A percentile compares a stretch with the other conserved stretches of the same genome.
phyloP scores from a whole-genome alignment of 2,888 invertebrate species.

The Uloborus plumipes region DNA sequence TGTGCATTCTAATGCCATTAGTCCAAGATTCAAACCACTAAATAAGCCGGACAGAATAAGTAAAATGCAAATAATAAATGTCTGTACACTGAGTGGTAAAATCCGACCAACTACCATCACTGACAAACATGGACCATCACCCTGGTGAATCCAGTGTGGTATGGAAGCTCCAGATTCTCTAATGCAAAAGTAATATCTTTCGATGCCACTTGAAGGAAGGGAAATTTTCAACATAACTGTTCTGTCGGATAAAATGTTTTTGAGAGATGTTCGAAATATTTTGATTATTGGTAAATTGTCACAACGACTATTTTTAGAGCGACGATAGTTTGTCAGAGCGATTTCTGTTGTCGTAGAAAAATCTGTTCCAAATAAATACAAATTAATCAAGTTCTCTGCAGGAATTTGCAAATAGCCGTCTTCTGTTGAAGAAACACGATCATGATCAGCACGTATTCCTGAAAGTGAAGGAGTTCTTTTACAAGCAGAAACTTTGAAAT shows the following conservation, averaged over 20 bases:
- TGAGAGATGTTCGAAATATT: slow-evolving; percentile 6
- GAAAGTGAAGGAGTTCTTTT: slow-evolving; percentile 16
- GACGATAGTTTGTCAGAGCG: slow-evolving; percentile 27
- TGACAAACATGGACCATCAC: slow-evolving; percentile 69
- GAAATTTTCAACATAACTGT: slow-evolving; percentile 25
- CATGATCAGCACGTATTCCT: slow-evolving; percentile 37
- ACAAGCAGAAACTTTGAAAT: slow-evolving; percentile 17
- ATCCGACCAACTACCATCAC: slow-evolving; percentile 78
- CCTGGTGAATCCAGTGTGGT: slow-evolving; percentile 66
- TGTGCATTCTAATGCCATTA: slow-evolving; percentile 97
- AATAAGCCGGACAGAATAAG: slow-evolving; percentile 92
- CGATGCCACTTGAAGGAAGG: slow-evolving; percentile 14
- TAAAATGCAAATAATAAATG: slow-evolving; percentile 73
- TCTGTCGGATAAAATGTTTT: slow-evolving; percentile 27
- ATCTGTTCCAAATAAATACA: slow-evolving; percentile 46
- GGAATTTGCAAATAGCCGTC: slow-evolving; percentile 37
- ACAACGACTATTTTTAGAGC: slow-evolving; percentile 31
- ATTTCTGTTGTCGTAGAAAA: slow-evolving; percentile 33
- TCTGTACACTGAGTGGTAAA: slow-evolving; percentile 81
- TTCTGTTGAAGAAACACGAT: slow-evolving; percentile 7
- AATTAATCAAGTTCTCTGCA: slow-evolving; percentile 13
- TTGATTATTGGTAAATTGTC: slow-evolving; percentile 47
- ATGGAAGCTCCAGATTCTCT: slow-evolving; percentile 11
- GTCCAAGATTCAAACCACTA: slow-evolving; percentile 93
- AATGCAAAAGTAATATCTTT: slow-evolving; percentile 40